phyloP scores from a whole-genome alignment of 2,113 vertebrate genomes.

The Pituophis catenifer region DNA sequence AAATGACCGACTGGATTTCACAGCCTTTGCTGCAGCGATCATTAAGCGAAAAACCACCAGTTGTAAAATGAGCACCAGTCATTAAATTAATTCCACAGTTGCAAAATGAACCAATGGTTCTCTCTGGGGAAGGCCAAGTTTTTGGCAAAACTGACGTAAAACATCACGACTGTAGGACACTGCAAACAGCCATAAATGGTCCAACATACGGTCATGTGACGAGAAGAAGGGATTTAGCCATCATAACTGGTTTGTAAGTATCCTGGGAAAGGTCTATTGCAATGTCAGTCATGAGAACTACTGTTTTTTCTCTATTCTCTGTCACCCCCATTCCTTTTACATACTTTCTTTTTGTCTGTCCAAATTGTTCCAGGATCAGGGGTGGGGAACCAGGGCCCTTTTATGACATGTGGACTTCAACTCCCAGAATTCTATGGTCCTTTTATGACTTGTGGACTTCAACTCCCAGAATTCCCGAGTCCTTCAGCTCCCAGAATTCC shows the following conservation, averaged over 20 bases:
- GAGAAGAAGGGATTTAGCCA: not conserved
- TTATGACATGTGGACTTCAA: too few relatives aligned
- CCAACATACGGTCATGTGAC: not conserved
- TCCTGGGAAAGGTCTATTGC: not conserved
- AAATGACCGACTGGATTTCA: not conserved
- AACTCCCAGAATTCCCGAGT: too few relatives aligned
- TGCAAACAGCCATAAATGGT: not conserved
- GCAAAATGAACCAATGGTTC: not conserved
- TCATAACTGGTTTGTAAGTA: not conserved
- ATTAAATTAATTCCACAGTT: not conserved
- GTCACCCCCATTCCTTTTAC: not conserved
- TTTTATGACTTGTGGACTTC: too few relatives aligned
- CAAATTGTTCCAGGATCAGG: not conserved
- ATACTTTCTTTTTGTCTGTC: not conserved
- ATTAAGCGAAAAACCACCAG: not conserved
- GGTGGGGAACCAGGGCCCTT: not conserved
- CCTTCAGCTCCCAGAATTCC: too few relatives aligned
- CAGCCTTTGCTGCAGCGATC: not conserved
- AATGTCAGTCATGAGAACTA: not conserved
- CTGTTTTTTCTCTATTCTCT: not conserved
- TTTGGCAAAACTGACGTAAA: not conserved
- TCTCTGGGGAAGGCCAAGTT: not conserved
- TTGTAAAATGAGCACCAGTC: not conserved
- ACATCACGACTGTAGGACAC: not conserved
- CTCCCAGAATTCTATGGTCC: too few relatives aligned